Evolutionary conservation across 2,888 invertebrate genomes (phyloP).

Genomic region (Aspidiotus rigidus): DNA sequence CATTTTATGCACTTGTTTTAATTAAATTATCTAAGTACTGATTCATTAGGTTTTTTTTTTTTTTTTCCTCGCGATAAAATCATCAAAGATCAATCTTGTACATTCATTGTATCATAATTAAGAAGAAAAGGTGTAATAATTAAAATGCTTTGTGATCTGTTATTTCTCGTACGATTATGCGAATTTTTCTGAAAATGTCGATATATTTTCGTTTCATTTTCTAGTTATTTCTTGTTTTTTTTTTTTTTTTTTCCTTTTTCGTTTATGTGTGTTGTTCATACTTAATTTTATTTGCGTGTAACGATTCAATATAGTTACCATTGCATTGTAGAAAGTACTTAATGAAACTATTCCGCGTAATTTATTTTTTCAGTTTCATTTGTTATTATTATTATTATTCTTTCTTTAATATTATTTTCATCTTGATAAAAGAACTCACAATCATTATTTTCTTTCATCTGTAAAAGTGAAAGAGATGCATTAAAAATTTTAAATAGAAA

Average conservation of each 20-base stretch:
- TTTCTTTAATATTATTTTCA: too few species aligned
- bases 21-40: background rate
- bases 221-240: slow-evolving; percentile 14
- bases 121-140: too few species aligned
- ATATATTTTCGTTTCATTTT: slow-evolving; percentile 18
- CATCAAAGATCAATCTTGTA: background rate
- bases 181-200: background rate
- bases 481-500: too few species aligned
- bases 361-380: too few species aligned
- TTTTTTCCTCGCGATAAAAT: slow-evolving; percentile 9
- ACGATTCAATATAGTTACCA: slow-evolving; percentile 24
- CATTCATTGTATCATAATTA: too few species aligned
- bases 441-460: too few species aligned
- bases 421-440: too few species aligned
- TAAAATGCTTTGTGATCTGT: too few species aligned
- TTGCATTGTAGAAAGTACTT: slow-evolving; percentile 28
- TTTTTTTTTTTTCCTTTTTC: background rate
- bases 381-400: too few species aligned
- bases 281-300: too few species aligned
- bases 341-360: slow-evolving; percentile 16
- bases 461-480: too few species aligned
- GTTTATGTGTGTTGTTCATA: background rate
- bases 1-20: background rate
- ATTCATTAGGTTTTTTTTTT: slow-evolving; percentile 11
- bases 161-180: too few species aligned